Evolutionary conservation across 1,140 invertebrate species (phyloP), one percentile per base, ranked within the genome.

Genomic region (Chironomus tepperi): DNA sequence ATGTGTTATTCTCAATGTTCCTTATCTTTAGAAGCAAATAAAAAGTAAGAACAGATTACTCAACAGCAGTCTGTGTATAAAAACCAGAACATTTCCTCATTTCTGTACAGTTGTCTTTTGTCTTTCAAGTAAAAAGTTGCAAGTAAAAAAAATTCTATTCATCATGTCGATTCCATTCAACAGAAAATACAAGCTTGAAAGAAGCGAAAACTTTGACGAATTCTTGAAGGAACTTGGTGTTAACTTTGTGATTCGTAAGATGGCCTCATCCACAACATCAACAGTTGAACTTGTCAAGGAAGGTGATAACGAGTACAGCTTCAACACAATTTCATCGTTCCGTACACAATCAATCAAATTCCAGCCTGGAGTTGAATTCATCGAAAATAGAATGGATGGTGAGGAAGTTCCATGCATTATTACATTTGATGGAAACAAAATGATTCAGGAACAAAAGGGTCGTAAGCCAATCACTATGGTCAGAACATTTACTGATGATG

Each of bases 361-460:
- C 84, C 91, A 88, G 83, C 86, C 92, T 1, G 91, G 89, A 2
- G 88, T 91, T 77, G 91, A 93, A 79, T 93, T 95, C 78, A 90
- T 93, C 5, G 93, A 95, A 79, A 89, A 89, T 75, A 93, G 93
- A 6, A 86, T 89, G 76, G 93, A 95, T 80, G 93, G 92, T 9
- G 86, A 91, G 47, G 89, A 88, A 79, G 90, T 93, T 18, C 93
- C 92, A 84, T 89, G 87, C 3, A 79, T 85, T 42, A 87, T 88
- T 78, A 88, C 85, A 0, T 81, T 87, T 73, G 87, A 90, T 3
- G 88, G 88, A n/a, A 90, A 89, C 83, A 90, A 86, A 77, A 81
- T 92, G 78, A 85, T 86, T 76, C 89, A 92, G 76, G 79, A 87
- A 18, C 90, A 91, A 81, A 89, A 87, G 76, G 86, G 86, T 6